Conservation (phyloP, 2,113 vertebrate genomes). For the Phrynocephalus versicolor region DNA sequence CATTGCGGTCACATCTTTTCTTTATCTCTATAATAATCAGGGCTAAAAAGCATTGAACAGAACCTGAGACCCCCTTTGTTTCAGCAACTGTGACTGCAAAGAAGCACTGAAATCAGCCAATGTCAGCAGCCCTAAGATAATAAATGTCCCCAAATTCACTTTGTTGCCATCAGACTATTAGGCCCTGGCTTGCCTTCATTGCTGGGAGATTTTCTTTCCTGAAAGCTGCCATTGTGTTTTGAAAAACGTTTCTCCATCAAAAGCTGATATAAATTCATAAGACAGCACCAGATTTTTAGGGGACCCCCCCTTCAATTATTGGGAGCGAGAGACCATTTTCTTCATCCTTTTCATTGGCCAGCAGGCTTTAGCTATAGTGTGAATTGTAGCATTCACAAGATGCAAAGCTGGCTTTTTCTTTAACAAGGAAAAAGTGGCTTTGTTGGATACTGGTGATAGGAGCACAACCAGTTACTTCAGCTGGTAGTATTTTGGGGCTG, state of each 20-base stretch:
- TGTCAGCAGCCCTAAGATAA: conserved; percentile 28
- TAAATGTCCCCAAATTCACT: conserved; percentile 30
- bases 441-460: not conserved
- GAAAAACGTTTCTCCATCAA: not conserved
- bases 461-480: not conserved
- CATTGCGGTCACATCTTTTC: conserved; percentile 4
- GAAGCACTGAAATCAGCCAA: conserved; percentile 27
- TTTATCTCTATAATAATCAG: conserved; percentile 22
- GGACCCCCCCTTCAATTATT: not conserved
- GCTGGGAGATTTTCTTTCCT: not conserved
- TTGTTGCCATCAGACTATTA: conserved; percentile 7
- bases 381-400: not conserved
- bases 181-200: not conserved
- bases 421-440: not conserved
- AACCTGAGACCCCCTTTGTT: conserved; percentile 35
- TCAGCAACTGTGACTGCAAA: conserved; percentile 23
- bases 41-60: conserved; percentile 33
- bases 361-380: not conserved
- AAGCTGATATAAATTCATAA: not conserved
- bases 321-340: not conserved
- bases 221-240: not conserved
- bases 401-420: too few species aligned
- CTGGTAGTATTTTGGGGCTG: not conserved
- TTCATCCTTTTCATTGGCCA: not conserved
- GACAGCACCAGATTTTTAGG: not conserved